Percentiles rank a stretch among this genome's conserved stretches.
Evolutionary conservation across 2,113 vertebrate genomes (phyloP).

Genomic region (Pristiophorus japonicus): DNA sequence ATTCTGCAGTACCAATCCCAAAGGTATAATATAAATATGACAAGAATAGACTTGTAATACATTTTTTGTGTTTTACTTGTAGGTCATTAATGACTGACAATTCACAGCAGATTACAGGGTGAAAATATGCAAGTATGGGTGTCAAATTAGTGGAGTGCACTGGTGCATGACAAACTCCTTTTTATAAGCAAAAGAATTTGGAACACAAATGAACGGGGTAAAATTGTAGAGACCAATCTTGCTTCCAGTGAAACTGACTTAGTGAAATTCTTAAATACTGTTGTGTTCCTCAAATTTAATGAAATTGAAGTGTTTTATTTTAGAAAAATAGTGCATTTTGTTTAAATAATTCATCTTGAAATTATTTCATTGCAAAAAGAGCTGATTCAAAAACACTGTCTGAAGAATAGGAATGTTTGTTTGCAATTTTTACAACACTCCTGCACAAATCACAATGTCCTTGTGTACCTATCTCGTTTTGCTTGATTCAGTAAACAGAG

Average conservation of each 20-base stretch:
- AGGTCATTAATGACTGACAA: neutral
- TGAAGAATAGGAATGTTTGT: neutral
- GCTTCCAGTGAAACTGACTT: neutral
- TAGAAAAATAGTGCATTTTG: neutral
- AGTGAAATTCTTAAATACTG: neutral
- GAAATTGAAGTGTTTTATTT: neutral
- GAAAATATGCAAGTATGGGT: neutral
- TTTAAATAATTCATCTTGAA: neutral
- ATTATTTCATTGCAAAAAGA: neutral
- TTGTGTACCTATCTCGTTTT: neutral
- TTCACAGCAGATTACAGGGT: neutral
- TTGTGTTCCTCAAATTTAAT: neutral
- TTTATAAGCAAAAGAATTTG: neutral
- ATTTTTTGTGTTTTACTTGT: neutral
- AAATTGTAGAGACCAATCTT: neutral
- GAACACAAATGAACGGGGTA: neutral
- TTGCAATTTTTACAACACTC: no score
- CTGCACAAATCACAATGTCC: neutral
- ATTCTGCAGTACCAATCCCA: neutral
- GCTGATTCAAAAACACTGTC: neutral
- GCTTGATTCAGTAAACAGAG: neutral
- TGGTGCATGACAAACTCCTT: neutral
- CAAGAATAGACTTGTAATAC: neutral
- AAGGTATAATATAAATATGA: neutral
- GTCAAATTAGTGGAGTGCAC: neutral